Percentiles rank a stretch among this genome's conserved stretches.
Conservation (phyloP, 2,113 vertebrate genomes). For the Apodemus speciosus region DNA sequence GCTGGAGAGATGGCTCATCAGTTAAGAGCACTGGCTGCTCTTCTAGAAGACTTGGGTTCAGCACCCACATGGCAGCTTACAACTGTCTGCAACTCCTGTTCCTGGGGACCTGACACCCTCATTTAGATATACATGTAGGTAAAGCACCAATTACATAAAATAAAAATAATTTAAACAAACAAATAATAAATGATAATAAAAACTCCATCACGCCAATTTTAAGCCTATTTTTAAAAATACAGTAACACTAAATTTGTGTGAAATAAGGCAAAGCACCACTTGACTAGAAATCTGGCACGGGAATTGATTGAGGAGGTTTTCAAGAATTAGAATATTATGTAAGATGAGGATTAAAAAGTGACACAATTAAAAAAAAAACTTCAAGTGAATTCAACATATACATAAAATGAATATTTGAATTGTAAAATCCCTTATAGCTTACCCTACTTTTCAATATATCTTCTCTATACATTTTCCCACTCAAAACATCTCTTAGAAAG, state of each 20-base stretch:
- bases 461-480: constrained; percentile 12
- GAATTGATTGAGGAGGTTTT: background rate
- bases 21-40: background rate
- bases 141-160: background rate
- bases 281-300: background rate
- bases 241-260: background rate
- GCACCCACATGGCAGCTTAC: background rate
- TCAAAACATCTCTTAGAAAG: constrained; percentile 22
- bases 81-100: background rate
- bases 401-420: constrained; percentile 15
- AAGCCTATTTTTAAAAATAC: background rate
- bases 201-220: background rate
- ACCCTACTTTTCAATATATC: constrained; percentile 15
- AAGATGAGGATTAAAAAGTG: background rate
- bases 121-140: background rate
- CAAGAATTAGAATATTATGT: background rate
- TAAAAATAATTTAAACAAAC: background rate
- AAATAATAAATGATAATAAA: background rate
- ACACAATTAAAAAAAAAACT: background rate
- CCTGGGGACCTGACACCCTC: background rate
- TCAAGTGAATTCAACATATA: background rate
- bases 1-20: background rate
- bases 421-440: background rate
- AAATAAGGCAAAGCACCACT: constrained; percentile 29
- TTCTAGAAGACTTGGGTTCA: background rate